phyloP scores from a whole-genome alignment of 1,140 invertebrate genomes.

The Bilobella aurantiaca region DNA sequence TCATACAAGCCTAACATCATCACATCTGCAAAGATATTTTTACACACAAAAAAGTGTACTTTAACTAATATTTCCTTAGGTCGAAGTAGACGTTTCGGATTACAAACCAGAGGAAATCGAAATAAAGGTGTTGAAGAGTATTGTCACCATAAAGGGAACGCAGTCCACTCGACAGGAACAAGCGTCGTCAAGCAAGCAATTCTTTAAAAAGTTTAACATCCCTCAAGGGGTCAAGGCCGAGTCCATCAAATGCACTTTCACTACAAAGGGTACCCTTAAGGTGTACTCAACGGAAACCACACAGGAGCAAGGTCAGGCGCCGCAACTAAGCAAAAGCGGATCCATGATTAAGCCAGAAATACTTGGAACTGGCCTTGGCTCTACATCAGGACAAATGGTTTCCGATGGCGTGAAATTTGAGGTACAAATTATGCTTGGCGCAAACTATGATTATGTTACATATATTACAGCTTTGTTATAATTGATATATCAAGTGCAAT shows the following conservation, averaged over 20 bases:
- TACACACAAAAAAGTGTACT: background rate
- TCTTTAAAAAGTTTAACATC: slow-evolving; percentile 1
- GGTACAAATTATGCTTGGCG: background rate
- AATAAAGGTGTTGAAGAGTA: background rate
- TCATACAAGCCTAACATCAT: background rate
- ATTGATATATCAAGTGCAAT: too few relatives aligned
- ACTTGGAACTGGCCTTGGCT: background rate
- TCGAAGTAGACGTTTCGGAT: background rate
- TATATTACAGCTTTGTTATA: background rate
- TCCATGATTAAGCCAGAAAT: background rate
- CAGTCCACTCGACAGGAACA: background rate
- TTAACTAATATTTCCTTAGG: background rate
- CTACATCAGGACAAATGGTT: background rate
- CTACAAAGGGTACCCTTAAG: background rate
- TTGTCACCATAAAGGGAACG: background rate
- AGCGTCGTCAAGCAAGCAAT: background rate
- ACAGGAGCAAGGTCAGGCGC: too few relatives aligned
- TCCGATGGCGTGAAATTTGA: background rate
- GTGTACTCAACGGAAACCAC: background rate
- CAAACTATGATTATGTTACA: background rate
- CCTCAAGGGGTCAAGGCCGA: background rate
- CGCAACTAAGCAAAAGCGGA: background rate
- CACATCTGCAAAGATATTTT: background rate
- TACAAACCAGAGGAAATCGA: background rate
- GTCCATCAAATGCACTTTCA: background rate